A percentile compares a stretch with the other conserved stretches of the same genome.
These are phyloP conservation scores for Tragelaphus strepsiceros DNA, from an alignment of 2,113 vertebrate species.

Conservation along the genomic window DNA sequence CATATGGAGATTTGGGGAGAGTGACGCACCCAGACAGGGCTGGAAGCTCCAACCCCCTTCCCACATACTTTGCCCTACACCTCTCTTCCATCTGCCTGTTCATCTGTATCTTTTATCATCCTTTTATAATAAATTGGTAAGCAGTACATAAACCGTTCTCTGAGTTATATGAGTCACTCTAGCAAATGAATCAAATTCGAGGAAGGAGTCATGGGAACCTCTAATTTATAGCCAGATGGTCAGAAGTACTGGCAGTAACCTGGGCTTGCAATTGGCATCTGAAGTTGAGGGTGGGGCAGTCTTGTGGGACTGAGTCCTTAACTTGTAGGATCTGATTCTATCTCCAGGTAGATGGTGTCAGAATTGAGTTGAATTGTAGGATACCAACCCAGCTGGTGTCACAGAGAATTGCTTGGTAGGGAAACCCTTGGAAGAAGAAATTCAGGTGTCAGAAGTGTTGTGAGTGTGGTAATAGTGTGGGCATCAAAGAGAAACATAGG, in stretches of 20 bases:
- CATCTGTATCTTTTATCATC: background rate
- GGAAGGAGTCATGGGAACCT: background rate
- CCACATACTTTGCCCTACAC: background rate
- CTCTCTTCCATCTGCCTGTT: background rate
- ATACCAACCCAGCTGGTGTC: background rate
- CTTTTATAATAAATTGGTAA: background rate
- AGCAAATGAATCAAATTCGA: background rate
- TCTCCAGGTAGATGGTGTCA: background rate
- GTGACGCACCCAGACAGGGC: background rate
- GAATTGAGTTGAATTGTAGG: background rate
- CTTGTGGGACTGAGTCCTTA: background rate
- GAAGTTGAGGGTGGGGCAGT: background rate
- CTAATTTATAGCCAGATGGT: background rate
- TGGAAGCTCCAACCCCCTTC: background rate
- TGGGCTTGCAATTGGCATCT: background rate
- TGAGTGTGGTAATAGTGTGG: background rate
- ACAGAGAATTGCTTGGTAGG: background rate
- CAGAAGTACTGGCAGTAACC: background rate
- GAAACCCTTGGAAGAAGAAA: background rate
- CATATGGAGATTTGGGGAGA: background rate
- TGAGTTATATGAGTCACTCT: background rate
- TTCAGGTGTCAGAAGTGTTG: background rate
- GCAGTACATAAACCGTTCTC: background rate
- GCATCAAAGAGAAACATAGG: background rate
- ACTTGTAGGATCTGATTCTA: background rate